Evolutionary conservation across 2,113 vertebrate genomes (phyloP).

Genomic region (Leucosticte australis): DNA sequence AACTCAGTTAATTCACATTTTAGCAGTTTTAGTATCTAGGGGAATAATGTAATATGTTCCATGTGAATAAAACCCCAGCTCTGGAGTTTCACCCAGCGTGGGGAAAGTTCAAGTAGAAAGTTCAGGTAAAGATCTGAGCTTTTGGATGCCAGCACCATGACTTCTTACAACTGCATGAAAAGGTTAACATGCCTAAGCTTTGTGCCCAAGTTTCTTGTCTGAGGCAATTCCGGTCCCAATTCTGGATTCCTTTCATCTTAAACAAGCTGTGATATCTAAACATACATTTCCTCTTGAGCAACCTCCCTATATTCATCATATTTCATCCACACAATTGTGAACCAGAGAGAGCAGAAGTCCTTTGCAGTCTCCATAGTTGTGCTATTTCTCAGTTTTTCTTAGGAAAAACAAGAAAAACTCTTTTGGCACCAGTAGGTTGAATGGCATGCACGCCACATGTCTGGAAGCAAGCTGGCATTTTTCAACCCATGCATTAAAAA

Average conservation of each 20-base stretch:
- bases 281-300: conserved; percentile 24
- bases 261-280: conserved; percentile 8
- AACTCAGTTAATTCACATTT: background rate
- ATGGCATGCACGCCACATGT: conserved; percentile 1
- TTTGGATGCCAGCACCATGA: background rate
- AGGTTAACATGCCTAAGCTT: background rate
- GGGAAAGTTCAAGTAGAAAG: background rate
- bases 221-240: background rate
- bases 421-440: conserved; percentile 36
- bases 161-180: background rate
- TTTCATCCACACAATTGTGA: background rate
- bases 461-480: conserved; percentile 2
- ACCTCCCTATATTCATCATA: background rate
- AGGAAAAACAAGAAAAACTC: background rate
- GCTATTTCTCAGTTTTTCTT: background rate
- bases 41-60: background rate
- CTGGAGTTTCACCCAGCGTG: background rate
- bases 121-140: background rate
- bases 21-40: background rate
- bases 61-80: background rate
- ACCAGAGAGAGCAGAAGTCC: background rate
- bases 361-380: background rate
- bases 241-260: conserved; percentile 16
- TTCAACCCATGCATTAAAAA: conserved; percentile 25
- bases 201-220: background rate